Base-by-base conservation (phyloP, 1,140 invertebrate genomes). In the Rhyzopertha dominica region DNA sequence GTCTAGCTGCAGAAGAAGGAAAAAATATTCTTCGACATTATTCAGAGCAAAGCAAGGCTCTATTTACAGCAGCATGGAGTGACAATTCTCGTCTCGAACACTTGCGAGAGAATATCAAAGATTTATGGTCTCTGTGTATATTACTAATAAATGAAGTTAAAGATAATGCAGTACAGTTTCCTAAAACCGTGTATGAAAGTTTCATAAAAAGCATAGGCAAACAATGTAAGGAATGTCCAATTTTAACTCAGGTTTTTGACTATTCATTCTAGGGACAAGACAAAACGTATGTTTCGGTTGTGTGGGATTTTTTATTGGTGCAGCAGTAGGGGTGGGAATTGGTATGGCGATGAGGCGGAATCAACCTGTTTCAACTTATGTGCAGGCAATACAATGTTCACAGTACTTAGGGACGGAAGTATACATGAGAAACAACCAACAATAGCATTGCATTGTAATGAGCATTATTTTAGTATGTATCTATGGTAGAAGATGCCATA, bases 341-440 rank as follows among this genome's bases (percentile, higher is more conserved):
- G 70, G 70, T 8, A 36, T 67, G 19, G 62, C 65, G 41, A 66
- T 64, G 51, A 56, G 58, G 47, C 59, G 59, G 43, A 42, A 57
- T 16, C 53, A 64, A 35, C 51, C 49, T 44, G 61, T 68, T 36
- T 43, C 69, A 17, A 66, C 70, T 43, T 62, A 68, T 38, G 74
- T 78, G 68, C 74, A 70, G 66, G 71, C 75, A 31, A 53, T 77
- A 13, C 69, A 74, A 45, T 75, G 74, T 53, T 70, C 68, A 38
- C 64, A 64, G 50, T 78, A 77, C 53, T 59, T 66, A 43, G 77
- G 75, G 38, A 57, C 70, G 25, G 75, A 78, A 60, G 75, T 78
- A 68, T 59, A 58, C 51, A 31, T 44, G 23, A 36, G 14, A 31
- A 44, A 32, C 43, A 44, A 44, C 42, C 16, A 35, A 40, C 35